A percentile compares a stretch with the other conserved stretches of the same genome.
These are phyloP conservation scores for Formica exsecta DNA, from an alignment of 1,140 invertebrate species.

Conservation along the genomic window DNA sequence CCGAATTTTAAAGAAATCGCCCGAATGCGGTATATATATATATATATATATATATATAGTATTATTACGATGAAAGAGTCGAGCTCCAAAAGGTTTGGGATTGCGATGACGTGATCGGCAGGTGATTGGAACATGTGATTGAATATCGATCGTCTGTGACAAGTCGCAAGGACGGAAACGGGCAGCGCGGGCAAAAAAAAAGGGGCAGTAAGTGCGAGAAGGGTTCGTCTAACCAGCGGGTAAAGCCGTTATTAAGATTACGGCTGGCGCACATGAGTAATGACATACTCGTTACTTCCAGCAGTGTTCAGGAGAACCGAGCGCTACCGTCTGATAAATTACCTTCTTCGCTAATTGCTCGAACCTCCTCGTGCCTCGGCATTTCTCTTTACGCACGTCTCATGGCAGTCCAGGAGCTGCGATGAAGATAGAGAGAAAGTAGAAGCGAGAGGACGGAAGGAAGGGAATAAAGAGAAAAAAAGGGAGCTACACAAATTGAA, in stretches of 20 bases:
- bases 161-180: background rate
- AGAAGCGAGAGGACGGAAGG: background rate
- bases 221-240: conserved; percentile 46
- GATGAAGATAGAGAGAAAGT: conserved; percentile 11
- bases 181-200: background rate
- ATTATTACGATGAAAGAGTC: background rate
- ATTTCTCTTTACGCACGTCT: conserved; percentile 73
- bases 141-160: conserved; percentile 21
- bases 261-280: conserved; percentile 74
- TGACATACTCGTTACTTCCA: conserved; percentile 76
- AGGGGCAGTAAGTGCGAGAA: background rate
- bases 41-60: no score
- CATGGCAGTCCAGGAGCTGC: conserved; percentile 56
- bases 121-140: background rate
- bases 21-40: no score
- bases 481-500: background rate
- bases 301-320: background rate
- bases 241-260: conserved; percentile 78
- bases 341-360: conserved; percentile 76
- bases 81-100: background rate
- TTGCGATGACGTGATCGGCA: background rate
- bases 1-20: no score
- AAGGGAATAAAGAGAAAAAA: background rate
- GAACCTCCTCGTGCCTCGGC: conserved; percentile 57
- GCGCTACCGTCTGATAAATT: conserved; percentile 74